A percentile compares a stretch with the other conserved stretches of the same genome.
phyloP scores from a whole-genome alignment of 1,140 invertebrate genomes.

The Helicorthomorpha holstii region DNA sequence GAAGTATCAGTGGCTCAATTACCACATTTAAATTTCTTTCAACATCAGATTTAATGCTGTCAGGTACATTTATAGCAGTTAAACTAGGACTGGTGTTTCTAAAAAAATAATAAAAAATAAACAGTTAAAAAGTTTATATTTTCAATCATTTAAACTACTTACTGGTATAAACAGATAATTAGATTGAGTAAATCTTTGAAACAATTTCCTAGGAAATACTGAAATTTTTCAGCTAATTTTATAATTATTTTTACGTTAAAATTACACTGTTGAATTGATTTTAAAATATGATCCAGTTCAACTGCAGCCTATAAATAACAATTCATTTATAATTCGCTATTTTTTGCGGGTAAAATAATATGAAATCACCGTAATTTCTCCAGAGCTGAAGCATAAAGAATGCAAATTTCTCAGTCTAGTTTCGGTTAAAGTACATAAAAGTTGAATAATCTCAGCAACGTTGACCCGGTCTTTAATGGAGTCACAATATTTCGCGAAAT shows the following conservation, averaged over 20 bases:
- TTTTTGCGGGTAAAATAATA: background rate
- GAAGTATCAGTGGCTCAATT: background rate
- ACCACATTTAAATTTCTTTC: background rate
- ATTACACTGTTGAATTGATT: background rate
- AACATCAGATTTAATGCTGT: too few relatives aligned
- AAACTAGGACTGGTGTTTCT: too few relatives aligned
- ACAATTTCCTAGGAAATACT: background rate
- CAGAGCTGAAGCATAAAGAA: too few relatives aligned
- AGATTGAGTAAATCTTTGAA: background rate
- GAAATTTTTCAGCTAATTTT: background rate
- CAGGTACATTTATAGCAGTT: too few relatives aligned
- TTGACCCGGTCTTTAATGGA: background rate
- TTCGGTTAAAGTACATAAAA: too few relatives aligned
- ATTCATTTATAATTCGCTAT: background rate
- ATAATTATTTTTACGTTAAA: background rate
- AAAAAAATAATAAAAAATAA: background rate
- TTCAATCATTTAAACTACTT: background rate
- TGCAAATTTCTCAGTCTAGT: too few relatives aligned
- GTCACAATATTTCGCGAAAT: background rate
- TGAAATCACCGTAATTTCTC: too few relatives aligned
- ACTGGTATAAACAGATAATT: background rate
- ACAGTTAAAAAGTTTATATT: background rate
- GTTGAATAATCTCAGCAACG: background rate
- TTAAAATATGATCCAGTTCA: background rate
- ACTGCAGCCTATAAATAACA: background rate